Evolutionary conservation across 1,140 invertebrate species (phyloP), one percentile per base, ranked within the genome.

Genomic region (Belonocnema kinseyi): DNA sequence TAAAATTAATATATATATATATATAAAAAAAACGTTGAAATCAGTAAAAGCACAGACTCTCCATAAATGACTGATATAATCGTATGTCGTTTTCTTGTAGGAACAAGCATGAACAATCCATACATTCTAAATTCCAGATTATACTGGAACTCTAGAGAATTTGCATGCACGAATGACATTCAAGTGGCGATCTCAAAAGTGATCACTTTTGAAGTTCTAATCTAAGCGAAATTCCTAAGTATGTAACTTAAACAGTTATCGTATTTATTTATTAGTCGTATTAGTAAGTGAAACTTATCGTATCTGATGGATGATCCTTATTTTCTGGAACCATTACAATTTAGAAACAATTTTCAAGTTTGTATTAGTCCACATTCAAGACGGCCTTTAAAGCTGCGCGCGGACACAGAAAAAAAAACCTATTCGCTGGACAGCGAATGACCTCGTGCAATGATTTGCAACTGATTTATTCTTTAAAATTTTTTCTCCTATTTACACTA

Each of bases 41-140:
- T 26, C 7, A 16, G 21, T 33, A 26, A 61, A 61, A 61, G 33
- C 58, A 61, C 58, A 61, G 58, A 61, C 19, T 17, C 6, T 19
- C 53, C 4, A 17, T 54, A 17, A 54, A 8, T 19, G 53, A 54
- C 56, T 11, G 56, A 58, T 58, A 58, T 58, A 58, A 16, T 33
- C 58, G 58, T 33, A 61, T 61, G 58, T 61, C 58, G 33, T 61
- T 73, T 77, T 74, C 73, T 77, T 74, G 72, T 56, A 66, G 14
- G 19, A 77, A 73, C 73, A 52, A 77, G 72, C 72, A 61, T 52
- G 50, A 74, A 74, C 46, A 50, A 50, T 75, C 56, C 56, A 58
- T 61, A 61, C 58, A 61, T 33, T 61, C 26, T 26, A 61, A 61
- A 61, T 61, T 61, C 16, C 58, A 61, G 21, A 61, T 26, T 26